phyloP scores from a whole-genome alignment of 2,797 vertebrate species.

The Myotis pilosus region DNA sequence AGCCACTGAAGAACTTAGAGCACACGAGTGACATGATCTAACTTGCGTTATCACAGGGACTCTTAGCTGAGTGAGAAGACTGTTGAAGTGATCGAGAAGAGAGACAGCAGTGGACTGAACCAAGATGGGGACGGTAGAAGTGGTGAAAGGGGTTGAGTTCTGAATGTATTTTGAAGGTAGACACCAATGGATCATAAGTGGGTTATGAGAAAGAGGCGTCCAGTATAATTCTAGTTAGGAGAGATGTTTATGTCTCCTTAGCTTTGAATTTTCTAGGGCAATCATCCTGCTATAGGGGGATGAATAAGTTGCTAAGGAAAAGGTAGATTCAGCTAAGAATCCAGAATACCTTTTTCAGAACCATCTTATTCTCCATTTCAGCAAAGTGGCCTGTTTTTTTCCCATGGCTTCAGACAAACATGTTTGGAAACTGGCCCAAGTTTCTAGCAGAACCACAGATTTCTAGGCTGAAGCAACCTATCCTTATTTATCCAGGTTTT shows the following conservation, averaged over 20 bases:
- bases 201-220: not conserved
- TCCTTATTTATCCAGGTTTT: not conserved
- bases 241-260: not conserved
- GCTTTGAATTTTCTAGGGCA: not conserved
- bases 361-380: not conserved
- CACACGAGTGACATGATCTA: not conserved
- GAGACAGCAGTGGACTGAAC: not conserved
- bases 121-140: not conserved
- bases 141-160: not conserved
- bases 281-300: not conserved
- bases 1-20: not conserved
- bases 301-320: not conserved
- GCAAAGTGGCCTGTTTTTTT: not conserved
- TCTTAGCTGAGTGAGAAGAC: not conserved
- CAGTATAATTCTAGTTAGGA: not conserved
- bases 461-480: not conserved
- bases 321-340: not conserved
- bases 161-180: not conserved
- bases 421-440: not conserved
- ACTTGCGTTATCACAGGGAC: not conserved
- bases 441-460: not conserved
- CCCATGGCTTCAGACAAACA: not conserved
- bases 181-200: not conserved
- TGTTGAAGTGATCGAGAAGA: not conserved
- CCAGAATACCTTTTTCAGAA: not conserved